Conservation (phyloP, 2,888 invertebrate genomes). For the Philopedon plagiatum region DNA sequence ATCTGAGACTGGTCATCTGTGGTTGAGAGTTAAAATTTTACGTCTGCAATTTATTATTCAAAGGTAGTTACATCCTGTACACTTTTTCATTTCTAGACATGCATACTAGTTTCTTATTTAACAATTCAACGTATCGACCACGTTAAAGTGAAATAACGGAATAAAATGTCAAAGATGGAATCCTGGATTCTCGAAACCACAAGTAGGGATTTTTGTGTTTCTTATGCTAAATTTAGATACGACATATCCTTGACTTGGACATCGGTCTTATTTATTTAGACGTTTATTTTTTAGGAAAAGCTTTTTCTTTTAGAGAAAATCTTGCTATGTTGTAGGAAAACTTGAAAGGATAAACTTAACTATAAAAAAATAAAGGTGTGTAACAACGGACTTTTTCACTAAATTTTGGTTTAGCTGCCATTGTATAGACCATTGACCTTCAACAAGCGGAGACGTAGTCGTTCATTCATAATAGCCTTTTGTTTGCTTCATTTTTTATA, state of each 20-base stretch:
- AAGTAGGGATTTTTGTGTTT: neutral
- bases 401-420: too few species aligned
- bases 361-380: too few species aligned
- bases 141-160: constrained; percentile 8
- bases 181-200: constrained; percentile 7
- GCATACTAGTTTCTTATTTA: constrained; percentile 25
- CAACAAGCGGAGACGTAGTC: too few species aligned
- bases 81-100: constrained; percentile 17
- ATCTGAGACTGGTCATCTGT: neutral
- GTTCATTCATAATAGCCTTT: too few species aligned
- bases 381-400: too few species aligned
- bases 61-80: constrained; percentile 55
- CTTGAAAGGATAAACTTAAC: too few species aligned
- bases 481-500: too few species aligned
- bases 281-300: too few species aligned
- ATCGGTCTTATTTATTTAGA: too few species aligned
- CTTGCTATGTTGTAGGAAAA: too few species aligned
- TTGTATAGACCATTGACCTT: too few species aligned
- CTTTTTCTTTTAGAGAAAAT: too few species aligned
- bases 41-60: constrained; percentile 55
- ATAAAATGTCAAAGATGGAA: neutral
- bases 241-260: neutral
- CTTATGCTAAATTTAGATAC: neutral
- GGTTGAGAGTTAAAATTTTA: constrained; percentile 37
- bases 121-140: constrained; percentile 6